A percentile compares a stretch with the other conserved stretches of the same genome.
These are phyloP conservation scores for Scaptomyza montana DNA, from an alignment of 1,140 invertebrate genomes.

Conservation along the genomic window DNA sequence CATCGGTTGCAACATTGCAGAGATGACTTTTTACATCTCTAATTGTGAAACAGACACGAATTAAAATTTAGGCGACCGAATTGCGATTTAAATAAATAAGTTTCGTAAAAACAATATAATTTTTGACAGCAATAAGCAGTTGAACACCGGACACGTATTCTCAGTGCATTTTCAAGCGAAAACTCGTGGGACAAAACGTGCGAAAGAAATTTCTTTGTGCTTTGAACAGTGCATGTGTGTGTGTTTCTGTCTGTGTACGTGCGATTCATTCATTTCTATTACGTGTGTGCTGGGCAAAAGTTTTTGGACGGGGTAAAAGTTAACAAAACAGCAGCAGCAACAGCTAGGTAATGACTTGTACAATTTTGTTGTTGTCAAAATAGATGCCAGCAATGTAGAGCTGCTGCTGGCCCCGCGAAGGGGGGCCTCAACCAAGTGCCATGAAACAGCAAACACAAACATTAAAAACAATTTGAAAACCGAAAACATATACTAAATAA, in stretches of 20 bases:
- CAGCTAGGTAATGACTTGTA: constrained; percentile 51
- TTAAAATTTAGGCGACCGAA: constrained; percentile 42
- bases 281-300: constrained; percentile 57
- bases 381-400: constrained; percentile 70
- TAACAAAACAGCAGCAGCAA: constrained; percentile 56
- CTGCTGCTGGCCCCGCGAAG: constrained; percentile 65
- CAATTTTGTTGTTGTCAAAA: constrained; percentile 57
- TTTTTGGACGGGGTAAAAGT: constrained; percentile 43
- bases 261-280: constrained; percentile 74
- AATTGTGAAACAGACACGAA: constrained; percentile 37
- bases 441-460: constrained; percentile 46
- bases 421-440: constrained; percentile 65
- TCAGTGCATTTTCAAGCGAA: constrained; percentile 19
- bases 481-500: constrained; percentile 30
- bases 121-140: constrained; percentile 5
- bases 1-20: constrained; percentile 10
- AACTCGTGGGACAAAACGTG: constrained; percentile 16
- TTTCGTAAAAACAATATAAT: constrained; percentile 11
- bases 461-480: constrained; percentile 25
- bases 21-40: constrained; percentile 33
- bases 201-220: constrained; percentile 41
- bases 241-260: constrained; percentile 54
- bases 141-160: constrained; percentile 18
- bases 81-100: constrained; percentile 42
- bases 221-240: constrained; percentile 48